A percentile compares a stretch with the other conserved stretches of the same genome.
Conservation (phyloP, 2,888 invertebrate genomes). For the Xanthia togata region DNA sequence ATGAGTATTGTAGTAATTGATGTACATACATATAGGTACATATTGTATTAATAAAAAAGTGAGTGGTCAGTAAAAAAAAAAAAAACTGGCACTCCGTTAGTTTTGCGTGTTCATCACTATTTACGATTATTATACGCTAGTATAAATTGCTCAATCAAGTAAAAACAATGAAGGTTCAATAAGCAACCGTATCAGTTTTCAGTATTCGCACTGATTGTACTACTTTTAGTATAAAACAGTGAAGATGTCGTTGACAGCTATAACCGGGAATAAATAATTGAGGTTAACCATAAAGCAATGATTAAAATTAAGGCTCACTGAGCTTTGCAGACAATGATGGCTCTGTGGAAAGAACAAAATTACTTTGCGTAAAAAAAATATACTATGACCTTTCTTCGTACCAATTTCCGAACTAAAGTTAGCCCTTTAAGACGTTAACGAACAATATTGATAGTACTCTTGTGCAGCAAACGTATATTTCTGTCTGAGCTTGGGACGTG, state of each 20-base stretch:
- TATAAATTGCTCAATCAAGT: conserved; percentile 67
- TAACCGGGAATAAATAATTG: not conserved
- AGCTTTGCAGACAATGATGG: not conserved
- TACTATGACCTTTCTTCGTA: not conserved
- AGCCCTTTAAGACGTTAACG: not conserved
- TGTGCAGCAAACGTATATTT: not conserved
- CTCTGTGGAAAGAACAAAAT: not conserved
- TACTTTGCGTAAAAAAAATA: not conserved
- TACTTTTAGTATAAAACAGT: not conserved
- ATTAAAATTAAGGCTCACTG: not conserved
- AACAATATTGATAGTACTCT: not conserved
- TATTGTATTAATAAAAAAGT: conserved; percentile 39
- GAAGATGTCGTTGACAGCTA: not conserved
- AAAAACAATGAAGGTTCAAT: conserved; percentile 15
- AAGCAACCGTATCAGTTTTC: conserved; percentile 2
- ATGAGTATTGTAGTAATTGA: conserved; percentile 55
- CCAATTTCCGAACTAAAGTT: not conserved
- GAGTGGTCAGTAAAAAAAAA: conserved; percentile 27
- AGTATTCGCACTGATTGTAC: not conserved
- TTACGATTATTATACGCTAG: conserved; percentile 36
- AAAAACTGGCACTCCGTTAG: conserved; percentile 20
- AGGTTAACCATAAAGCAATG: not conserved
- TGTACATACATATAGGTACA: conserved; percentile 65
- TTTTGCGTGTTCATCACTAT: conserved; percentile 36
- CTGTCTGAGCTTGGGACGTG: not conserved